Base-by-base conservation (phyloP, 1,140 invertebrate species). In the Pseudomyrmex gracilis region DNA sequence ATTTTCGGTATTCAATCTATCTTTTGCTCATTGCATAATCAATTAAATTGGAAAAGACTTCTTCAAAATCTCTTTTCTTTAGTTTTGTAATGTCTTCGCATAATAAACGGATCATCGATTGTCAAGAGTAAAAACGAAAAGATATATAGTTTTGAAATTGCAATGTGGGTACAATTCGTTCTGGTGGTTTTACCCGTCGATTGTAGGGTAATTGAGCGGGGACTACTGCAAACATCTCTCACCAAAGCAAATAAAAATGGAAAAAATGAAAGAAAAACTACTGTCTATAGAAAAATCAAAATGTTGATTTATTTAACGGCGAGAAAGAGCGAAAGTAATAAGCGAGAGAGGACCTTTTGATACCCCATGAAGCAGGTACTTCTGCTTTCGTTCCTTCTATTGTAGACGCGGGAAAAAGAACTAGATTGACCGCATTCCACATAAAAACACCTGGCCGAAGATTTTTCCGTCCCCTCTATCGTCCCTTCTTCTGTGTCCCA, bases 261-360 rank as follows among this genome's bases (percentile, higher is more conserved):
- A 17, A 17, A 2, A 58, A 47, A 63, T 13, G 20, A 84, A 71
- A 70, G 83, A 64, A 49, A 80, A 47, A 71, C 49, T 34, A 12
- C 34, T 51, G 20, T 4, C 74, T 34, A 22, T 43, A 71, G 55
- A 88, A 87, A 87, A 74, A 24, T 53, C 64, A 24, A 57, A 43
- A 49, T 84, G 45, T 87, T 84, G 68, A 87, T 87, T 47, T 34
- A 34, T 34, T 13, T 47, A 12, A 60, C 85, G 67, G 1, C 68
- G 20, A 47, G 47, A 68, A 84, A 74, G 34, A 34, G 85, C 61
- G 85, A 87, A 80, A 87, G 73, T 87, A 64, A 68, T n/a, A 34
- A 34, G 34, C 34, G 34, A 34, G 17, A 15, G 45, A 67, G 55
- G 58, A 73, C 47, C 57, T 57, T 74, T 68, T 24, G 22, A 57